phyloP scores from a whole-genome alignment of 2,113 vertebrate genomes.

The Tursiops truncatus region DNA sequence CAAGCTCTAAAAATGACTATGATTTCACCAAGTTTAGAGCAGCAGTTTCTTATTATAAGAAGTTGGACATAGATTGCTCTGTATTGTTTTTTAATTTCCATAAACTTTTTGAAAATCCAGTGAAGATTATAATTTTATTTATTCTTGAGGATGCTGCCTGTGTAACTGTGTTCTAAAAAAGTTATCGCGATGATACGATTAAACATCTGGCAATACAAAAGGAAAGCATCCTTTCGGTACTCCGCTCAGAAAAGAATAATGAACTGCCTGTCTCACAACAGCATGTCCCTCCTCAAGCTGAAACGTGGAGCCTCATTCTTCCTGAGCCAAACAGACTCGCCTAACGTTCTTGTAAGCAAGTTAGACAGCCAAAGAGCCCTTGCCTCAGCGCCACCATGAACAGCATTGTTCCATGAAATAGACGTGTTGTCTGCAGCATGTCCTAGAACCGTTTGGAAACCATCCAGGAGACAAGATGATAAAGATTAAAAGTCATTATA shows the following conservation, averaged over 20 bases:
- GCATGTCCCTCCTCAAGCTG: neutral
- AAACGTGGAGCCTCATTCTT: neutral
- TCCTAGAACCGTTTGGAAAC: neutral
- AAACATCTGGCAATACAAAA: conserved; percentile 43
- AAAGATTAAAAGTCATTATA: neutral
- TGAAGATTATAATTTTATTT: neutral
- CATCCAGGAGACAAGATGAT: neutral
- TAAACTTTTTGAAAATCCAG: neutral
- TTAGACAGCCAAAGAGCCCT: neutral
- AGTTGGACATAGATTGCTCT: neutral
- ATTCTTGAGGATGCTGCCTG: neutral
- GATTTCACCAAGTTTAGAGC: neutral
- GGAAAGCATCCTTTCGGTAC: neutral
- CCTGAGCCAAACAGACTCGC: neutral
- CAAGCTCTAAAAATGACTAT: neutral
- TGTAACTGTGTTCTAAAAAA: neutral
- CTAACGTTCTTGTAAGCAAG: neutral
- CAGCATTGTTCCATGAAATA: neutral
- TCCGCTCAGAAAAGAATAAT: neutral
- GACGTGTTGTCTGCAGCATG: neutral
- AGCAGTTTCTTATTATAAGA: neutral
- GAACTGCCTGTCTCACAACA: neutral
- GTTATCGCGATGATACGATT: neutral
- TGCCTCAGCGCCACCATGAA: neutral
- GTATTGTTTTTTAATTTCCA: neutral